A percentile compares a stretch with the other conserved stretches of the same genome.
Conservation (phyloP, 2,888 invertebrate genomes). For the Sinohyriopsis cumingii region DNA sequence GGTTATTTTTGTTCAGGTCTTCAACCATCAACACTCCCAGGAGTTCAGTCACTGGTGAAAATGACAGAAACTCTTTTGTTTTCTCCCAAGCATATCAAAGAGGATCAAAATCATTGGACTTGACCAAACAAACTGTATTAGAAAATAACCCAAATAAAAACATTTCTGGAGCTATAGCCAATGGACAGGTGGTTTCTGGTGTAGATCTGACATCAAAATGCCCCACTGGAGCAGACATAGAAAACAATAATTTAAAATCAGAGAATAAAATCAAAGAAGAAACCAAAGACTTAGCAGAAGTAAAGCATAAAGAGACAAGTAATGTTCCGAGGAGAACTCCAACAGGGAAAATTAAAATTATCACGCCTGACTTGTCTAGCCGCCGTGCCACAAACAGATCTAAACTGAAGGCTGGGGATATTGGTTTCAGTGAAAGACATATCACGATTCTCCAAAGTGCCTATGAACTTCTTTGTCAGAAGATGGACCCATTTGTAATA, state of each 20-base stretch:
- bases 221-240: no score
- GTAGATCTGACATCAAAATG: no score
- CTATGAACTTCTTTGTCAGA: slow-evolving; percentile 58
- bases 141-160: background rate
- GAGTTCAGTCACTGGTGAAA: slow-evolving; percentile 41
- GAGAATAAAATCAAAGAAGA: slow-evolving; percentile 1
- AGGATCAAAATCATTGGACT: slow-evolving; percentile 10
- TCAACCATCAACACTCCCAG: slow-evolving; percentile 51
- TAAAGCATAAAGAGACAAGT: background rate
- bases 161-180: no score
- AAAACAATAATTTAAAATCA: background rate
- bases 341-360: slow-evolving; percentile 50
- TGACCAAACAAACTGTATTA: background rate
- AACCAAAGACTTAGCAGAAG: background rate
- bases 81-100: slow-evolving; percentile 40
- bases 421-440: slow-evolving; percentile 50
- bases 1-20: slow-evolving; percentile 57
- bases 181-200: no score
- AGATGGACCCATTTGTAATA: slow-evolving; percentile 55
- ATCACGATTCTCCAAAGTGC: slow-evolving; percentile 56
- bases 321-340: slow-evolving; percentile 9
- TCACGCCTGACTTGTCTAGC: slow-evolving; percentile 50
- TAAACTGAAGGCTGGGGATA: slow-evolving; percentile 48
- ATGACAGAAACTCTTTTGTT: slow-evolving; percentile 43
- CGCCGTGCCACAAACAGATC: slow-evolving; percentile 36